Evolutionary conservation across 2,888 invertebrate genomes (phyloP).

Genomic region (Drosophila kanekoi): DNA sequence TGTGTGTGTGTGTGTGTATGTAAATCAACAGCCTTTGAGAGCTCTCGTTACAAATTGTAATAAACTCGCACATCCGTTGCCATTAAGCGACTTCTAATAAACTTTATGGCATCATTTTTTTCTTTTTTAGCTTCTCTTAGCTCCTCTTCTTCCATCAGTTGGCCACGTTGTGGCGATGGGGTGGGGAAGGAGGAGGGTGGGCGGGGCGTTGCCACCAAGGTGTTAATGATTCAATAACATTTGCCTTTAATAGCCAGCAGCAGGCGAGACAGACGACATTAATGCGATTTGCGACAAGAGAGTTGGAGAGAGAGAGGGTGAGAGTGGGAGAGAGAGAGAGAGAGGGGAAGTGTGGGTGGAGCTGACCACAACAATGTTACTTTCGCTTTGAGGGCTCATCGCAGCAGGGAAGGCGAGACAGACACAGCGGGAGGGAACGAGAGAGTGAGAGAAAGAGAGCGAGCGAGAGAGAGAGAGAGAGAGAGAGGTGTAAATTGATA

Average conservation of each 20-base stretch:
- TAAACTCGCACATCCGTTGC: conserved; percentile 78
- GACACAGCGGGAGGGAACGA: background rate
- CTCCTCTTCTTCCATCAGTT: background rate
- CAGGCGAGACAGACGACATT: conserved; percentile 73
- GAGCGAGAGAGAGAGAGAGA: background rate
- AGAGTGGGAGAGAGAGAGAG: background rate
- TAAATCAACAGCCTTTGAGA: conserved; percentile 64
- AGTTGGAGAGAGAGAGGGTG: background rate
- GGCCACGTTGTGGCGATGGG: background rate
- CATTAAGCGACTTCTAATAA: conserved; percentile 79
- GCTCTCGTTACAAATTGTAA: conserved; percentile 78
- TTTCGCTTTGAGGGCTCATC: too few species aligned
- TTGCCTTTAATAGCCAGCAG: conserved; percentile 70
- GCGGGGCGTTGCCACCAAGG: conserved; percentile 44
- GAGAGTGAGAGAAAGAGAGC: rapidly evolving
- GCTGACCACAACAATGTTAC: too few species aligned
- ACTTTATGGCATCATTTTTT: conserved; percentile 75
- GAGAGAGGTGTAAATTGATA: background rate
- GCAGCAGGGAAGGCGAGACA: too few species aligned
- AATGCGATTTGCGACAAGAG: conserved; percentile 58
- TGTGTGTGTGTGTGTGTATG: conserved; percentile 33
- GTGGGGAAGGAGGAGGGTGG: background rate
- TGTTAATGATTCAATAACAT: conserved; percentile 80
- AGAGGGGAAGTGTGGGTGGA: too few species aligned
- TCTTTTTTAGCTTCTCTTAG: conserved; percentile 9